Evolutionary conservation across 1,140 invertebrate species (phyloP).

Genomic region (Drosophila nebulosa): DNA sequence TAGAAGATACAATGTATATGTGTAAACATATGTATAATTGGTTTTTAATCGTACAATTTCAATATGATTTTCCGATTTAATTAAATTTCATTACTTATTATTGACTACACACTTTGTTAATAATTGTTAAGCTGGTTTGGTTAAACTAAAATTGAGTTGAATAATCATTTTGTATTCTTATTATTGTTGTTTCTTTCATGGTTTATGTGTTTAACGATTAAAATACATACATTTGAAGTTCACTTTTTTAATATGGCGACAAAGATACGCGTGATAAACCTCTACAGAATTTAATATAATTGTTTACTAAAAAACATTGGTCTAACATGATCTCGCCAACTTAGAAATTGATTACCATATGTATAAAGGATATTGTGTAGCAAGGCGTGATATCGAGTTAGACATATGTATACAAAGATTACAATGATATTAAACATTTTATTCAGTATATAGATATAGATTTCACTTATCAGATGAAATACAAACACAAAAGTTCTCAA

Average conservation of each 20-base stretch:
- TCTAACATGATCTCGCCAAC: slow-evolving; percentile 42
- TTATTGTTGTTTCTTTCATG: background rate
- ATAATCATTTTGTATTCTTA: slow-evolving; percentile 25
- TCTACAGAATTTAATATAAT: slow-evolving; percentile 30
- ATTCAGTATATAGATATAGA: slow-evolving; percentile 28
- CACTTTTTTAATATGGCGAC: slow-evolving; percentile 67
- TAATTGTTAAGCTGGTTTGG: slow-evolving; percentile 49
- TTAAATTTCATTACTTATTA: slow-evolving; percentile 60
- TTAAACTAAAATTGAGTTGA: slow-evolving; percentile 58
- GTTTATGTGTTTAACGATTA: slow-evolving; percentile 38
- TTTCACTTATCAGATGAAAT: slow-evolving; percentile 20
- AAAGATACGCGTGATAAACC: slow-evolving; percentile 55
- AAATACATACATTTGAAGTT: slow-evolving; percentile 57
- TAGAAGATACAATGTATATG: slow-evolving; percentile 7
- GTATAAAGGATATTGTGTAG: slow-evolving; percentile 29
- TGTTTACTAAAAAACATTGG: slow-evolving; percentile 41
- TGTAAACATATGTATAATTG: slow-evolving; percentile 35
- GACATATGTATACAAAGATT: no score
- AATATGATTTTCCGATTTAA: slow-evolving; percentile 52
- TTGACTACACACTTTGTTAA: slow-evolving; percentile 64
- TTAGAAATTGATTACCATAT: slow-evolving; percentile 30
- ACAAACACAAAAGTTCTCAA: slow-evolving; percentile 51
- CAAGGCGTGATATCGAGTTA: background rate
- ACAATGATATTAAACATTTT: slow-evolving; percentile 27
- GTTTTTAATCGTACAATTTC: slow-evolving; percentile 69